Conservation (phyloP, 2,888 invertebrate genomes). For the Cantharis rustica region DNA sequence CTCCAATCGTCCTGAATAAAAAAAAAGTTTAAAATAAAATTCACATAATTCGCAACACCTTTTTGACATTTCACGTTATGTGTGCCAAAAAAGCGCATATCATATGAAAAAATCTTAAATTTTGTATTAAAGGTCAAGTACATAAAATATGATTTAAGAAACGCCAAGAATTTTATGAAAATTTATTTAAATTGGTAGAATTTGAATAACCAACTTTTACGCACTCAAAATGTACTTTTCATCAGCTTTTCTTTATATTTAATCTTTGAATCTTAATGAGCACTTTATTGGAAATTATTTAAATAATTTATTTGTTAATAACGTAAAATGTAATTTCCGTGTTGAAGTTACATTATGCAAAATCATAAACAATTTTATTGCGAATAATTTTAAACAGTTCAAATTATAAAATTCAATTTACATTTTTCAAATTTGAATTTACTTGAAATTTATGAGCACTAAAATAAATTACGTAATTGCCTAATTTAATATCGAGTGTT, state of each 20-base stretch:
- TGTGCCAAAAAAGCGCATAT: not conserved
- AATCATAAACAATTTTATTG: not conserved
- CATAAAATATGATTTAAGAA: not conserved
- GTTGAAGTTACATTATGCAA: not conserved
- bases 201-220: not conserved
- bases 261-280: not conserved
- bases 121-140: not conserved
- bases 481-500: not conserved
- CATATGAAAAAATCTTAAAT: not conserved
- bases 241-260: not conserved
- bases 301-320: not conserved
- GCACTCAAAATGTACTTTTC: not conserved
- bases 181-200: not conserved
- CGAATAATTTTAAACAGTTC: not conserved
- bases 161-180: not conserved
- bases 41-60: not conserved
- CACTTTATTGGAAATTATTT: not conserved
- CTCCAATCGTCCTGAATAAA: conserved; percentile 62
- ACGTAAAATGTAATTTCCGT: not conserved
- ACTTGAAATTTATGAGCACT: not conserved
- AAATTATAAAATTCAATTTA: not conserved
- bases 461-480: not conserved
- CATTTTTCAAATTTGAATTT: not conserved
- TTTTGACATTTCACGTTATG: not conserved
- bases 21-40: conserved; percentile 2